Base-by-base conservation (phyloP, 2,797 vertebrate genomes). In the Kryptopterus vitreolus region DNA sequence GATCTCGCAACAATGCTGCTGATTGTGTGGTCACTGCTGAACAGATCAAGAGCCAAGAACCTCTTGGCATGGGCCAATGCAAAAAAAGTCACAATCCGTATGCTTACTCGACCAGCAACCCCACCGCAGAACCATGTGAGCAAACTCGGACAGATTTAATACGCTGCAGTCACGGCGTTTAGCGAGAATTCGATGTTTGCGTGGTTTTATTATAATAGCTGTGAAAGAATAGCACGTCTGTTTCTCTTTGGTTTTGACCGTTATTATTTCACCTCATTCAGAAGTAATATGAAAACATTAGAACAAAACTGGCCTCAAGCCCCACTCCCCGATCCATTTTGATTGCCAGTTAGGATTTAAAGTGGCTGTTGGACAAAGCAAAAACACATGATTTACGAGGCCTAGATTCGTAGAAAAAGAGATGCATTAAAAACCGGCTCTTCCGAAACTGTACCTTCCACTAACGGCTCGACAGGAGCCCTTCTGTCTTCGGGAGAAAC, bases 1-100 rank as follows among this genome's bases (percentile, higher is more conserved):
- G 80, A 82, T 84, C 79, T 81, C 55, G 26, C 48, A 84, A 87
- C 84, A 86, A 84, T 70, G 71, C 11, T 16, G 58, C 61, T 43
- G 65, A 84, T 80, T 79, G 82, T 85, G 72, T 33, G 33, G 71
- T 59, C 63, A 75, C 66, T 69, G 38, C 79, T 74, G 63, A 61
- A 62, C 73, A 38, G 29, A 33, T 31, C 78, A 63, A 69, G 46
- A 79, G 61, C 57, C 57, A 79, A 55, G 59, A 74, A 55, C 65
- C 75, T 65, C 65, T 50, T 59, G 73, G 3, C n/a, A 75, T 63
- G 65, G 71, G 38, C 65, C 76, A 70, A 52, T 55, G 61, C 76
- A 78, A 59, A 82, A 78, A 59, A 82, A 76, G 76, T 80, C 78
- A 53, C 83, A 79, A 83, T 84, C 83, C 76, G 1, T 77, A 79